phyloP scores from a whole-genome alignment of 2,888 invertebrate genomes.

The Digitonthophagus gazella region DNA sequence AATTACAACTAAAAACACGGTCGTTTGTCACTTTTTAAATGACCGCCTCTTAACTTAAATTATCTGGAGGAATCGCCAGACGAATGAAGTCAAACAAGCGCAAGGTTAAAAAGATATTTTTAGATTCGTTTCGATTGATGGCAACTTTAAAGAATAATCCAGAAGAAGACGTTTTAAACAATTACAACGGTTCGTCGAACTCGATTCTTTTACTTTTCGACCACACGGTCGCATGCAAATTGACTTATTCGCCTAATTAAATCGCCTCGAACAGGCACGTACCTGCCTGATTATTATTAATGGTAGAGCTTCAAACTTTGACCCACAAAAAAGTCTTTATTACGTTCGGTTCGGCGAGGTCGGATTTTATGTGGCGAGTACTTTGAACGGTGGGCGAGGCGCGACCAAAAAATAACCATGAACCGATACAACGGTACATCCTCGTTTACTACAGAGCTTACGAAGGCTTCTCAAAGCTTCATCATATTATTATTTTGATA shows the following conservation, averaged over 20 bases:
- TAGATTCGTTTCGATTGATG: too few relatives aligned
- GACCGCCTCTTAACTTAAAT: slow-evolving; percentile 9
- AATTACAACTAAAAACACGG: slow-evolving; percentile 7
- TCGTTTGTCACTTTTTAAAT: neutral
- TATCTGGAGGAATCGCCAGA: slow-evolving; percentile 8
- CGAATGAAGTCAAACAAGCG: neutral
- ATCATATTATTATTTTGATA: too few relatives aligned
- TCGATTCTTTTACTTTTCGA: neutral
- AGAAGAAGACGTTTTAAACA: neutral
- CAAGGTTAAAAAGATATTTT: neutral
- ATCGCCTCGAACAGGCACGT: neutral
- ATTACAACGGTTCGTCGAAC: neutral
- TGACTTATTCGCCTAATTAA: neutral
- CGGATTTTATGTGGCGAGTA: too few relatives aligned
- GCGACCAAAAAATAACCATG: neutral
- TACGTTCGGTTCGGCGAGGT: neutral
- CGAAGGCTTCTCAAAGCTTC: too few relatives aligned
- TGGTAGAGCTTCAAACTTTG: neutral
- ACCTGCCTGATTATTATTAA: neutral
- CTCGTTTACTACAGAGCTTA: neutral
- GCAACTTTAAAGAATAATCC: too few relatives aligned
- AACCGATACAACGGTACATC: neutral
- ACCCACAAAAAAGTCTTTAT: neutral
- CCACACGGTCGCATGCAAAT: neutral
- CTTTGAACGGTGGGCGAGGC: neutral